Base-by-base conservation (phyloP, 1,140 invertebrate species). In the Cyclargus thomasi region DNA sequence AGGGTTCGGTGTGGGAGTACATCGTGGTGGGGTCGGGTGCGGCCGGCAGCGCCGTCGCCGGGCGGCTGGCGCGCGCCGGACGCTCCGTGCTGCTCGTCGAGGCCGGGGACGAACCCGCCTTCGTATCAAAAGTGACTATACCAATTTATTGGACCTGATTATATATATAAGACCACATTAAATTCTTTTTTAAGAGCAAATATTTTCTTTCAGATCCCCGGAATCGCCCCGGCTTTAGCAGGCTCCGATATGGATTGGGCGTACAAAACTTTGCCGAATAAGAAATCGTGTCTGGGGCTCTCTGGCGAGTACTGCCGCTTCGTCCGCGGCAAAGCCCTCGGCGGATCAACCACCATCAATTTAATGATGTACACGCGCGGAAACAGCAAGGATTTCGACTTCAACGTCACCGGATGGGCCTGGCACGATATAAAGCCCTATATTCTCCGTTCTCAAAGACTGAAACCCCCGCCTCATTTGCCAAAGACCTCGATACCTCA, bases 301-400 rank as follows among this genome's bases (percentile, higher is more conserved):
- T 35, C 20, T 10, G 74, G 67, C 0, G 23, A 67, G 11, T 53
- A 74, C 22, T 88, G 85, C 64, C 76, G 75, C 39, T 84, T 82
- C 70, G 74, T 69, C 55, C 86, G 88, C 57, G 92, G 92, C 11
- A 92, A 92, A 73, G 86, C 86, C 18, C 79, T 95, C 68, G 96
- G 96, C 3, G 95, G 39, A 11, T 47, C 39, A 0, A 47, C 39
- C 39, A 92, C 92, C 10, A 91, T 97, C 22, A 97, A 97, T 86
- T 94, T 94, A 65, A 96, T 97, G 95, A 93, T 96, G 53, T 96
- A 97, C 82, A 93, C 94, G 0, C 90, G 96, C 39, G 96, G 96
- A 0, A 95, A 95, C 84, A 92, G 91, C 7, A 70, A 78, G 3
- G 95, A 96, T 79, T 97, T 79, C 62, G 67, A 80, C 53, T 73